phyloP scores from a whole-genome alignment of 2,797 vertebrate species.

The Peromyscus eremicus region DNA sequence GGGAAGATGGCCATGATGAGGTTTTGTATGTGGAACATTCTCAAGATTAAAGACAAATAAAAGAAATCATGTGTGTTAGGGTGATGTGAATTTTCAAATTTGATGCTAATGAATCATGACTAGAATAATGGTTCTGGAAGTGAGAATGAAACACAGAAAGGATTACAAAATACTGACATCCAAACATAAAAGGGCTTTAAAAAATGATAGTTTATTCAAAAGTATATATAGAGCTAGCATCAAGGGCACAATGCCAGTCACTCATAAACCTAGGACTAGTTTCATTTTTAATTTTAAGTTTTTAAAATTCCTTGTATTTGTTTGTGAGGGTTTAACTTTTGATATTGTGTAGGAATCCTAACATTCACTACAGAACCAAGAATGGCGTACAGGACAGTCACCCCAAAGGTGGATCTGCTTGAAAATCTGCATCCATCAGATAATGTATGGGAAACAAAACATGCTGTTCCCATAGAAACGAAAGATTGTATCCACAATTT shows the following conservation, averaged over 20 bases:
- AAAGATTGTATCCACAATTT: constrained; percentile 39
- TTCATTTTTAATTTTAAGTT: background rate
- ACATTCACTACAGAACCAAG: background rate
- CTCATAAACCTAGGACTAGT: background rate
- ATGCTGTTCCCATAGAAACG: background rate
- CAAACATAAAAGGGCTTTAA: background rate
- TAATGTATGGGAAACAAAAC: background rate
- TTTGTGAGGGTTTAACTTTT: background rate
- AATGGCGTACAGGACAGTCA: background rate
- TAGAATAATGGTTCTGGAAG: background rate
- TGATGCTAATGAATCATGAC: background rate
- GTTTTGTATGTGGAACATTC: background rate
- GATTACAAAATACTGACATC: background rate
- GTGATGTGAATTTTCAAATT: constrained; percentile 17
- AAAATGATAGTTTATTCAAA: constrained; percentile 24
- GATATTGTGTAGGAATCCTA: background rate
- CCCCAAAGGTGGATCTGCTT: background rate
- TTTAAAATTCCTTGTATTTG: background rate
- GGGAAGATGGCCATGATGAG: background rate
- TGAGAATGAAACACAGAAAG: background rate
- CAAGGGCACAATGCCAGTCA: background rate
- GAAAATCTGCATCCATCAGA: constrained; percentile 10
- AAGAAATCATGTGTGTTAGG: background rate
- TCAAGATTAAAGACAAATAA: background rate
- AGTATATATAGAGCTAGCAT: background rate